Conservation (phyloP, 2,797 vertebrate genomes). For the Sebastes miniatus region DNA sequence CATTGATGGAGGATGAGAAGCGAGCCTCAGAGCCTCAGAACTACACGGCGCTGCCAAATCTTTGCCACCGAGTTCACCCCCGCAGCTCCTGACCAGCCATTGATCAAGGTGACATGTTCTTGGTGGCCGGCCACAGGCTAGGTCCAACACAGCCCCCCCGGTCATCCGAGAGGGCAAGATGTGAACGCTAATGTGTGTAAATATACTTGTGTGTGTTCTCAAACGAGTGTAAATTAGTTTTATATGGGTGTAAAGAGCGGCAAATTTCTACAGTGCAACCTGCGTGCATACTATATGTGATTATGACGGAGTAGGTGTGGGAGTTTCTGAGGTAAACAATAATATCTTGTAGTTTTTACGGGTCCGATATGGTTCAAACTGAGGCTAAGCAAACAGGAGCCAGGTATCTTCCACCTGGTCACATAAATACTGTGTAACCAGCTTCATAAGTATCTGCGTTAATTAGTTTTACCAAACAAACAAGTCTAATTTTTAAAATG, state of each 20-base stretch:
- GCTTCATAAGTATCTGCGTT: background rate
- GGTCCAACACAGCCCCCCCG: slow-evolving; percentile 59
- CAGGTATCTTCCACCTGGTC: background rate
- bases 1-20: slow-evolving; percentile 62
- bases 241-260: background rate
- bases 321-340: background rate
- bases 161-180: slow-evolving; percentile 48
- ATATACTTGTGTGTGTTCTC: slow-evolving; percentile 22
- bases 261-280: background rate
- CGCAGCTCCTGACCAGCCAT: slow-evolving; percentile 73
- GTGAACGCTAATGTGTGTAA: slow-evolving; percentile 58
- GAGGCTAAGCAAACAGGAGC: background rate
- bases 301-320: background rate
- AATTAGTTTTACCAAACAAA: background rate
- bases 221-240: slow-evolving; percentile 3
- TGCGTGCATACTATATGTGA: background rate
- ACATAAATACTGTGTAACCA: background rate
- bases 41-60: slow-evolving; percentile 63
- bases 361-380: background rate
- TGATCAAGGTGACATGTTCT: slow-evolving; percentile 84
- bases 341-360: background rate
- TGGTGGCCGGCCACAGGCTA: slow-evolving; percentile 74
- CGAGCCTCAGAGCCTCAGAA: slow-evolving; percentile 44
- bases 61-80: slow-evolving; percentile 71
- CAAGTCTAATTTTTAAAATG: background rate